Evolutionary conservation across 2,113 vertebrate genomes (phyloP), one percentile per base, ranked within the genome.

Genomic region (Callaeas wilsoni): DNA sequence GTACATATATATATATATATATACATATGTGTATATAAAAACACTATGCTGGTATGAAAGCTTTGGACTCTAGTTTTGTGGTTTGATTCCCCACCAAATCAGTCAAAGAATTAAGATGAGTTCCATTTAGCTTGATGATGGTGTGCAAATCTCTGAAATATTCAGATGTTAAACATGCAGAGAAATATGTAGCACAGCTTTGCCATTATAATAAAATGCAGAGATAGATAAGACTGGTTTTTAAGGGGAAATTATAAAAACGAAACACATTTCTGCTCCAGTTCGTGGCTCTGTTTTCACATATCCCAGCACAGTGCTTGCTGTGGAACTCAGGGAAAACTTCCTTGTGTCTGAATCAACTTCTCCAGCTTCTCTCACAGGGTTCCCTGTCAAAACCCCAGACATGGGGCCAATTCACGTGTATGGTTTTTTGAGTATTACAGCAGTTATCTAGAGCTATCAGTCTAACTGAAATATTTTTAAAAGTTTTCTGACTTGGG

Each of bases 1-100:
- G 21, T 32, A 35, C 1, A 4, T 21, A 4, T 22, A 16, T 15
- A 10, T 6, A 7, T 41, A 6, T 41, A n/a, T n/a, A n/a, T n/a
- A n/a, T n/a, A n/a, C n/a, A n/a, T n/a, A n/a, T 7, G 41, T 8
- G 46, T 3, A 25, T 13, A 35, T 10, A 55, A 11, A 74, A 55
- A 60, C 11, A 16, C n/a, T 50, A 3, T 33, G 33, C 9, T 74
- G 39, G 27, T 44, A 63, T 14, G 41, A 50, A 81, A 86, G 23
- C 39, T 55, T 65, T 77, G 30, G 23, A 62, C 29, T 76, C 29
- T 3, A 57, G 53, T 53, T 82, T 49, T 6, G 17, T 67, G 46
- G 86, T 67, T 69, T 35, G 35, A 84, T 62, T 81, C 30, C 9
- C 39, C 44, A 67, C 7, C 27, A 73, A 35, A 86, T 39, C 37